Base-by-base conservation (phyloP, 2,797 vertebrate species). In the Intellagama lesueurii region DNA sequence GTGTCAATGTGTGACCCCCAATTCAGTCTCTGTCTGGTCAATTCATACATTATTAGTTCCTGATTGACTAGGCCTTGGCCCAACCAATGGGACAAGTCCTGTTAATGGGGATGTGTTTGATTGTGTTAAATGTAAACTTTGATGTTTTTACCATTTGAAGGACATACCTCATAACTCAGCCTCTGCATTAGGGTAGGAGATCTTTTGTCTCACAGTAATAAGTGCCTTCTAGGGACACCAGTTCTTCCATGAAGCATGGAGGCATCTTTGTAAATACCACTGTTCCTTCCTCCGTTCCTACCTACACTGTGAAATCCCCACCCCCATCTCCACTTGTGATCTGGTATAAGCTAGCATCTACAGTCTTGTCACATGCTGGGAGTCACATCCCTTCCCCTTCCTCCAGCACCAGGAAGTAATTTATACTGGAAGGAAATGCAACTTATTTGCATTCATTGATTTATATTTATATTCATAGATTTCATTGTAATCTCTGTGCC, bases 211-310 rank as follows among this genome's bases (percentile, higher is more conserved):
- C 86, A 73, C 16, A 14, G 75, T 75, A 28, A 86, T 2, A 87
- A 80, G 89, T 88, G 86, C 86, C 89, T 90, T 88, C 44, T 40
- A 52, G 32, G 66, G n/a, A 90, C 35, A 73, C 68, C 40, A 66
- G 40, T 24, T 64, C 35, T 82, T 73, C 28, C 7, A 64, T 69
- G 24, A 56, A 84, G 70, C 22, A 47, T 28, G 19, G 52, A 66
- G 81, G 22, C 17, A 52, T 68, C 35, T 60, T 69, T 81, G 22
- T 28, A 11, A 32, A 7, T 64, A 35, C 60, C 40, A 64, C 52
- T 44, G 7, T 28, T 8, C 40, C 35, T 82, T 7, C 56, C 9
- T 2, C 19, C 17, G 1, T n/a, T n/a, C 66, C 22, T 83, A 83
- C 14, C 68, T 82, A 86, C 47, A 52, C 89, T 87, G 84, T 86